phyloP scores from a whole-genome alignment of 1,140 invertebrate species.

The Caerostris extrusa region DNA sequence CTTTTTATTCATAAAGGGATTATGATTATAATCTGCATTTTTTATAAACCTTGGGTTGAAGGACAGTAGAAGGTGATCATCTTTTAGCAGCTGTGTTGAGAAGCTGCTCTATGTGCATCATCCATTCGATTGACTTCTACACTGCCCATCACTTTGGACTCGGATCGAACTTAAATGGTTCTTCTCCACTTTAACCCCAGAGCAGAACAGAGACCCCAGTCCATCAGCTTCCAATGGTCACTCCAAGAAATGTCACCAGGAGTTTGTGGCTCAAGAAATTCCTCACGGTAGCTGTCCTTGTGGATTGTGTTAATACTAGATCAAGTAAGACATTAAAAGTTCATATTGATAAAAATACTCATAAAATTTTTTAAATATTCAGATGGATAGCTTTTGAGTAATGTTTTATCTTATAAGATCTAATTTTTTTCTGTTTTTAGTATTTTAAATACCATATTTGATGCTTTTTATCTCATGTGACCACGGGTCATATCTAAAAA shows the following conservation, averaged over 20 bases:
- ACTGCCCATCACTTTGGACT: slow-evolving; percentile 86
- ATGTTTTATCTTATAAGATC: too few relatives aligned
- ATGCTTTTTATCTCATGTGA: too few relatives aligned
- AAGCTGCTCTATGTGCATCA: slow-evolving; percentile 90
- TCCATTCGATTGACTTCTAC: slow-evolving; percentile 89
- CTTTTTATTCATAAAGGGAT: too few relatives aligned
- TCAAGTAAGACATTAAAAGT: slow-evolving; percentile 82
- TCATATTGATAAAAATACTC: too few relatives aligned
- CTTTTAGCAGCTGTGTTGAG: slow-evolving; percentile 90
- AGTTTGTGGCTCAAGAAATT: slow-evolving; percentile 83
- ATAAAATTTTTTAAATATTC: too few relatives aligned
- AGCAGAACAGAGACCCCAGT: slow-evolving; percentile 35
- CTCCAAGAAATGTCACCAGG: slow-evolving; percentile 80
- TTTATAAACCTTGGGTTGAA: slow-evolving; percentile 75
- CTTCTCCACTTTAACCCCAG: slow-evolving; percentile 53
- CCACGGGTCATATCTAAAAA: too few relatives aligned
- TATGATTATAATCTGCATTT: neutral
- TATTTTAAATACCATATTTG: too few relatives aligned
- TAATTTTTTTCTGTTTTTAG: too few relatives aligned
- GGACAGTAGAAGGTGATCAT: slow-evolving; percentile 83
- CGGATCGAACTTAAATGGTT: slow-evolving; percentile 80
- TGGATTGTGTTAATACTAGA: slow-evolving; percentile 90
- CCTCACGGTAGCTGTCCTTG: slow-evolving; percentile 89
- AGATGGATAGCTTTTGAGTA: too few relatives aligned
- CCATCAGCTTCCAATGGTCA: slow-evolving; percentile 67